These are phyloP conservation scores for Anagrus nilaparvatae DNA, from an alignment of 1,140 invertebrate species.

Conservation along the genomic window DNA sequence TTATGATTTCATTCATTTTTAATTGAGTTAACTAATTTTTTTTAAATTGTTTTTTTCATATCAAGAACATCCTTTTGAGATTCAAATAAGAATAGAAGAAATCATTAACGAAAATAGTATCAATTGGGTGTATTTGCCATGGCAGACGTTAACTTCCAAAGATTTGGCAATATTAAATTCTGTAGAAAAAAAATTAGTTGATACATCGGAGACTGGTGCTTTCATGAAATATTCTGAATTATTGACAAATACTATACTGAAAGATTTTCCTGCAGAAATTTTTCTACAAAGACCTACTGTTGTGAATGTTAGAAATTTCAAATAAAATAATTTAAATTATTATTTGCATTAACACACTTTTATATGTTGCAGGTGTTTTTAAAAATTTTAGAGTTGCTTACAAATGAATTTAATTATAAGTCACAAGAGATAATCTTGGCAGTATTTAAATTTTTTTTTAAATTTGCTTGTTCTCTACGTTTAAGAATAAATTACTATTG, in stretches of 20 bases:
- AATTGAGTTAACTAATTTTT: no score
- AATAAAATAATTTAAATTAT: slow-evolving; percentile 2
- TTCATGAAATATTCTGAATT: slow-evolving; percentile 48
- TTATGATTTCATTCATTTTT: no score
- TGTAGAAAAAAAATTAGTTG: slow-evolving; percentile 44
- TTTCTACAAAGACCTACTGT: slow-evolving; percentile 55
- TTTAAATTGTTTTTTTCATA: no score
- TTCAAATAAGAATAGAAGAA: no score
- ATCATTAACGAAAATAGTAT: no score
- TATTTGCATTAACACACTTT: slow-evolving; percentile 7
- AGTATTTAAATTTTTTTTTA: slow-evolving; percentile 34
- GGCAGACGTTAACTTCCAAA: slow-evolving; percentile 44
- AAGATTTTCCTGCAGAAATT: slow-evolving; percentile 58
- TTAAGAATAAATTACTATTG: slow-evolving; percentile 39
- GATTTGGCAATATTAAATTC: slow-evolving; percentile 44
- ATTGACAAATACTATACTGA: slow-evolving; percentile 51
- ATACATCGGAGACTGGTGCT: slow-evolving; percentile 32
- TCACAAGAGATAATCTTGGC: slow-evolving; percentile 20
- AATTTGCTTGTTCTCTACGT: slow-evolving; percentile 36
- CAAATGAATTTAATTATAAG: slow-evolving; percentile 12
- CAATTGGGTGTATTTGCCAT: slow-evolving; percentile 44
- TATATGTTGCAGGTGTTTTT: slow-evolving; percentile 26
- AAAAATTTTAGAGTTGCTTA: slow-evolving; percentile 18
- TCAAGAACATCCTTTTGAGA: no score
- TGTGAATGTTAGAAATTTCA: slow-evolving; percentile 45